Conservation (phyloP, 2,113 vertebrate genomes). For the Capricornis sumatraensis region DNA sequence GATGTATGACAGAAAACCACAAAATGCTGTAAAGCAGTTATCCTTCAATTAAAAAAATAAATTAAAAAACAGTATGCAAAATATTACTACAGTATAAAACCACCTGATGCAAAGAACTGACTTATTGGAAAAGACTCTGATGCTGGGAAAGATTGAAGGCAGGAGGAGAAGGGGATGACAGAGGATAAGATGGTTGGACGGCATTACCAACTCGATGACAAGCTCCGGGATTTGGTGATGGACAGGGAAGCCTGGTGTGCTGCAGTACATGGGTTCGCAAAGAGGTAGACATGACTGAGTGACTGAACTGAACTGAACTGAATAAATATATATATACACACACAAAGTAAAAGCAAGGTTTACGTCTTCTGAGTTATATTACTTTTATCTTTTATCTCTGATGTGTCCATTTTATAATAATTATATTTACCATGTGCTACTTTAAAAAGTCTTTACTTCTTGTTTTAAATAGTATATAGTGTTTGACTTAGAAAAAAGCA, state of each 20-base stretch:
- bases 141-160: background rate
- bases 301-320: background rate
- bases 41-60: background rate
- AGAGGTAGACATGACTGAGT: background rate
- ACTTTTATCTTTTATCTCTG: background rate
- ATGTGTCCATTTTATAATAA: background rate
- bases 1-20: background rate
- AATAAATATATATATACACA: background rate
- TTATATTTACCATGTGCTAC: background rate
- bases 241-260: background rate
- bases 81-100: background rate
- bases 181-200: background rate
- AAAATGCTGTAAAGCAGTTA: background rate
- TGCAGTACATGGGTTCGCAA: background rate
- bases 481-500: background rate
- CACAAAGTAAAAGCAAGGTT: background rate
- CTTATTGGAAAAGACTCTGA: background rate
- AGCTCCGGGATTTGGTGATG: background rate
- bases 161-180: background rate
- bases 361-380: background rate
- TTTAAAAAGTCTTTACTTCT: background rate
- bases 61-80: background rate
- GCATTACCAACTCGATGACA: background rate
- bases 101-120: background rate
- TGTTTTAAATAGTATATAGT: background rate